A percentile compares a stretch with the other conserved stretches of the same genome.
phyloP scores from a whole-genome alignment of 2,797 vertebrate species.

The Allobates femoralis region DNA sequence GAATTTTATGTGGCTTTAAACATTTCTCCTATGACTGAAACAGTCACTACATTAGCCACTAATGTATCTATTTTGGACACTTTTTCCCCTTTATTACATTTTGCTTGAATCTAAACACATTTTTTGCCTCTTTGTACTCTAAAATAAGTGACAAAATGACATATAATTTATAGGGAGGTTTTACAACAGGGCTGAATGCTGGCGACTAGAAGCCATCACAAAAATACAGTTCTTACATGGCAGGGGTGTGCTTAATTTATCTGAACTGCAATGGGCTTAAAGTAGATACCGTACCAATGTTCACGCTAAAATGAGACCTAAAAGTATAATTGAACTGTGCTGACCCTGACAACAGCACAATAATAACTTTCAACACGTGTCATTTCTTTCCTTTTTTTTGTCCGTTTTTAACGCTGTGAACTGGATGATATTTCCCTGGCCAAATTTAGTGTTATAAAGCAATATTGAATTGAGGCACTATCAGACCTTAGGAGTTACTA shows the following conservation, averaged over 20 bases:
- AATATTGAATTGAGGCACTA: conserved; percentile 18
- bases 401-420: conserved; percentile 5
- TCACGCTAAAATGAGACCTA: neutral
- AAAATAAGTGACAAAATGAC: conserved; percentile 50
- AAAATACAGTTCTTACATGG: conserved; percentile 50
- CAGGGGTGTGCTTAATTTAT: conserved; percentile 51
- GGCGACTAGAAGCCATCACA: conserved; percentile 1
- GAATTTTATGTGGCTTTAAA: too few species aligned
- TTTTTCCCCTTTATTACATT: neutral
- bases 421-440: conserved; percentile 4
- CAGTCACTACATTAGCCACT: neutral
- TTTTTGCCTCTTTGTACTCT: conserved; percentile 10
- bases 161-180: conserved; percentile 58
- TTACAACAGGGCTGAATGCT: conserved; percentile 45
- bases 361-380: conserved; percentile 38
- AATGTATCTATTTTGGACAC: neutral
- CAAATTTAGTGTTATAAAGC: conserved; percentile 23
- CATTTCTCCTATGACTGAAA: neutral
- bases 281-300: conserved; percentile 29
- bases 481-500: conserved; percentile 18
- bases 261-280: conserved; percentile 39
- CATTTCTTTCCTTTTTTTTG: conserved; percentile 39
- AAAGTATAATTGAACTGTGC: conserved; percentile 48
- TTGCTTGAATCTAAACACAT: neutral
- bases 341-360: conserved; percentile 31